Base-by-base conservation (phyloP, 2,888 invertebrate species). In the Oithona nana region DNA sequence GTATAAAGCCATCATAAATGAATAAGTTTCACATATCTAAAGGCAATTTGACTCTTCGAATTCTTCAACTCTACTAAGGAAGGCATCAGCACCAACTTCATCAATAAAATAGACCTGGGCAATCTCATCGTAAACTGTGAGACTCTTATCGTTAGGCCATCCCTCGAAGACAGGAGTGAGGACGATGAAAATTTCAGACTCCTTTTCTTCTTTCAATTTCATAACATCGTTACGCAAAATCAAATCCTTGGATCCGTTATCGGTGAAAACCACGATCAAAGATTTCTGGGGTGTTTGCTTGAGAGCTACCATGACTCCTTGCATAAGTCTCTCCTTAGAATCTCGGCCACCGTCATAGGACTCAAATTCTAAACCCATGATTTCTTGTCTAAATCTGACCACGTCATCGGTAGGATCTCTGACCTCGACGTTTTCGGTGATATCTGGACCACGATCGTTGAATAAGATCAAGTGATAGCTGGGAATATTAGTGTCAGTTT, bases 261-360 rank as follows among this genome's bases (percentile, higher is more conserved):
- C 62, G 13, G 62, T 62, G 56, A 62, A 62, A 11, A 62, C 62
- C 13, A 62, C 62, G 22, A 62, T 62, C 8, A 62, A 48, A 24
- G 62, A 62, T 56, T 39, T 55, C 22, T 29, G 22, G 20, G 55
- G 48, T 3, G 56, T 28, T 29, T 30, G 26, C 29, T 30, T 28
- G 2, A 56, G 30, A 30, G 62, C 55, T 11, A 28, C 48, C n/a
- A 62, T 29, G 8, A 62, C 30, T 2, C 62, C 62, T 28, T 62
- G 56, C 24, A 62, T 54, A 3, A 62, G 48, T 48, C 62, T 26
- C 28, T 62, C 62, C 20, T 62, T 62, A 20, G 54, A 54, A 56
- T 62, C 62, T 11, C 62, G 30, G 8, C 62, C 62, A 4, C 62
- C 62, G 57, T 62, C 56, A 39, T 62, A 62, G 56, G 62, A 62